These are phyloP conservation scores for Agapornis canus DNA, from an alignment of 2,797 vertebrate genomes.

Conservation along the genomic window DNA sequence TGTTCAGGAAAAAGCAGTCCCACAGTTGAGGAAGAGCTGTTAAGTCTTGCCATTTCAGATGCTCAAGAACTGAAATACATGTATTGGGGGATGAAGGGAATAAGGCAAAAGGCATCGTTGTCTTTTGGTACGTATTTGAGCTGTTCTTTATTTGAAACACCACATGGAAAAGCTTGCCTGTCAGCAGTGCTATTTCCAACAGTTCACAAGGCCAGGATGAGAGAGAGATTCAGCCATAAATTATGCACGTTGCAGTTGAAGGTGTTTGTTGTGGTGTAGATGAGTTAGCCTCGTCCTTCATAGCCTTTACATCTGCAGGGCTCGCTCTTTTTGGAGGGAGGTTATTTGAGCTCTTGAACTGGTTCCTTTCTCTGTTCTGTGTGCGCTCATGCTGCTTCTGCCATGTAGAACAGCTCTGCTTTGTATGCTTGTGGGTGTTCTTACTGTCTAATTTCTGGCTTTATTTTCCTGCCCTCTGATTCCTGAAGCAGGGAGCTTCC, in stretches of 20 bases:
- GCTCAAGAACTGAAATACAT: background rate
- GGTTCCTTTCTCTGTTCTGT: background rate
- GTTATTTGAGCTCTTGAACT: background rate
- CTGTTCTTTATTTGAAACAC: background rate
- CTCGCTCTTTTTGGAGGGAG: background rate
- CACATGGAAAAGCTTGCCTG: background rate
- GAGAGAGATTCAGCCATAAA: background rate
- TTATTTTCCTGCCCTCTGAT: background rate
- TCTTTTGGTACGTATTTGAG: background rate
- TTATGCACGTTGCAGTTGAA: background rate
- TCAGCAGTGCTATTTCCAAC: background rate
- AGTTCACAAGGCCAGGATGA: background rate
- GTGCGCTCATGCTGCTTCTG: background rate
- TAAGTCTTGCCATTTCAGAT: background rate
- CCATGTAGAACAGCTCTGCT: background rate
- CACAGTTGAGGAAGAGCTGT: background rate
- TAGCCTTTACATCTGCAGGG: too few species aligned
- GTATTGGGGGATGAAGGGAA: background rate
- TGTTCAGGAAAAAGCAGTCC: background rate
- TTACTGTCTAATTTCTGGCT: background rate
- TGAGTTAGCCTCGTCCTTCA: background rate
- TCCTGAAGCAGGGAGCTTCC: background rate
- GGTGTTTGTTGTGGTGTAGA: background rate
- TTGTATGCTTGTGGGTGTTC: background rate
- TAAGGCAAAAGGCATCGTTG: background rate